These are phyloP conservation scores for Cheilosia scutellata DNA, from an alignment of 2,888 invertebrate genomes.

Conservation along the genomic window DNA sequence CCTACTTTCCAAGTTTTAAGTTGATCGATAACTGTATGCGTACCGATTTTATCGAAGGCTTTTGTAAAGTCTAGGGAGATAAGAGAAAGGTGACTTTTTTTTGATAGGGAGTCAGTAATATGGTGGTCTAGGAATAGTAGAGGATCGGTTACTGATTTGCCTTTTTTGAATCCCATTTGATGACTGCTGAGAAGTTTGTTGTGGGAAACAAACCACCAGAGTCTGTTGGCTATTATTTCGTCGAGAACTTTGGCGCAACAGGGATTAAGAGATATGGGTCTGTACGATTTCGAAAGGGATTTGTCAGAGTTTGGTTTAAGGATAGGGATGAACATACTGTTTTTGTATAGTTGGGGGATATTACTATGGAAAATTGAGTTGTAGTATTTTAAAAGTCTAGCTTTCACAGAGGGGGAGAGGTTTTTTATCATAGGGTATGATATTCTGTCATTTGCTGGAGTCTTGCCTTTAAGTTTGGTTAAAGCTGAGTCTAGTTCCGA, in stretches of 20 bases:
- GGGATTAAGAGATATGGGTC: constrained; percentile 9
- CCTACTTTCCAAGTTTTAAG: too few relatives aligned
- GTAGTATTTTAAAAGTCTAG: too few relatives aligned
- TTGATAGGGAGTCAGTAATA: constrained; percentile 5
- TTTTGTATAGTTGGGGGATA: too few relatives aligned
- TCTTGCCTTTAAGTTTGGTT: constrained; percentile 7
- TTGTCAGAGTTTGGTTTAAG: too few relatives aligned
- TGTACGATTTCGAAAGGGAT: too few relatives aligned
- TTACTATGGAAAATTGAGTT: too few relatives aligned
- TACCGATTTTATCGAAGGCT: too few relatives aligned
- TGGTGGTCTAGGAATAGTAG: constrained; percentile 4
- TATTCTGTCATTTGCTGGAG: background rate
- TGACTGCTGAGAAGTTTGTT: constrained; percentile 30
- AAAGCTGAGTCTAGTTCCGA: too few relatives aligned
- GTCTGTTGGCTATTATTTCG: constrained; percentile 33
- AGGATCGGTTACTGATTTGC: background rate
- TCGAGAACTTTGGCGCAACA: constrained; percentile 8
- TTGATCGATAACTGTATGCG: too few relatives aligned
- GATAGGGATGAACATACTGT: too few relatives aligned
- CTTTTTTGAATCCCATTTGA: constrained; percentile 1
- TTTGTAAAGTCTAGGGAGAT: background rate
- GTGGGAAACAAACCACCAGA: background rate
- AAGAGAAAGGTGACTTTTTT: constrained; percentile 14
- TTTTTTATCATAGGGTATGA: too few relatives aligned
- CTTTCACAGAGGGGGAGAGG: too few relatives aligned